Evolutionary conservation across 2,797 vertebrate genomes (phyloP), one percentile per base, ranked within the genome.

Genomic region (Momotus momota): DNA sequence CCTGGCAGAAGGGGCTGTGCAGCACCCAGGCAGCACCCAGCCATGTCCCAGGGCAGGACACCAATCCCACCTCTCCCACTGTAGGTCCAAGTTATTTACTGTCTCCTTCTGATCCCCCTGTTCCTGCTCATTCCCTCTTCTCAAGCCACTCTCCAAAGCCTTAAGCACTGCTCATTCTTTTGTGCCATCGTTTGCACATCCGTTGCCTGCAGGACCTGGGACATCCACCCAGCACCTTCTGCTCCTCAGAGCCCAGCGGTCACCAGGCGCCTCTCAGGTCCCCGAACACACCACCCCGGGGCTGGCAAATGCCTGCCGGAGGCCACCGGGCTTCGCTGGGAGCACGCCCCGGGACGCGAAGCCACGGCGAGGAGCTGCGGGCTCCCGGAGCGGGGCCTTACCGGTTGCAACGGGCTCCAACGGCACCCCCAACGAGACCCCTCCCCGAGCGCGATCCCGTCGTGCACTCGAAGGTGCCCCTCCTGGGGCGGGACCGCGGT

Each of bases 131-230:
- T 12, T 12, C 26, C 51, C 26, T 9, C 14, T 13, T 7, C 61
- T 9, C 52, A 5, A 43, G 7, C 10, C 75, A 62, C 0, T 33
- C 33, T 33, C 29, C 58, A 46, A 35, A 17, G 12, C 35, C 7
- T 1, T 8, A 1, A 29, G 31, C 18, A 1, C 0, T 1, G 23
- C 27, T 29, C 40, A 14, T 21, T 12, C 31, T 19, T n/a, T 6
- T 4, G 9, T 1, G 6, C 81, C 0, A 1, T 10, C 18, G 2
- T 11, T 6, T 1, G 16, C 16, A 3, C 22, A 4, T 16, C 21
- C n/a, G n/a, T 29, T 2, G 20, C 17, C 64, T 8, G 12, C 2
- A 5, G 49, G 45, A 38, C 52, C 49, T 27, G 2, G 4, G 9
- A 38, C 38, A 7, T 45, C 33, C 40, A 21, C n/a, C 27, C 61